Evolutionary conservation across 2,888 invertebrate species (phyloP).

Genomic region (Leucophenga maculata): DNA sequence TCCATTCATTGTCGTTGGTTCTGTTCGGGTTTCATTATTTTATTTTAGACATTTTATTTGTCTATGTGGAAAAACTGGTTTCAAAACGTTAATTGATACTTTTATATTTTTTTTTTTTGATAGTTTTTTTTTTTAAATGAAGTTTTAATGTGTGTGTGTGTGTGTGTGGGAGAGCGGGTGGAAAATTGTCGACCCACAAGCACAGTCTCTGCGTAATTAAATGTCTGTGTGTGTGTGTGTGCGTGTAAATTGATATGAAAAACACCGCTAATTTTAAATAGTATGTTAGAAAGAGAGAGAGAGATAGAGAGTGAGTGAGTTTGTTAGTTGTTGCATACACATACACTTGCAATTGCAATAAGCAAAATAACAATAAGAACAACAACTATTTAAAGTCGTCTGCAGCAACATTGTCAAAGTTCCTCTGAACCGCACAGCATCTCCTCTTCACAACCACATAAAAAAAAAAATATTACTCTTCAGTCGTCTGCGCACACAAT

Average conservation of each 20-base stretch:
- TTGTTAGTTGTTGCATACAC: constrained; percentile 7
- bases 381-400: constrained; percentile 25
- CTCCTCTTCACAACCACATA: too few species aligned
- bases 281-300: too few species aligned
- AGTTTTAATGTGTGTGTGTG: not conserved
- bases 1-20: constrained; percentile 44
- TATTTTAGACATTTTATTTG: constrained; percentile 23
- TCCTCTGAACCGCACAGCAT: too few species aligned
- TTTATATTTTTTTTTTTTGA: not conserved
- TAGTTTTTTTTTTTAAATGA: not conserved
- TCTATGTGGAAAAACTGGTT: constrained; percentile 54
- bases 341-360: constrained; percentile 17
- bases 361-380: constrained; percentile 28
- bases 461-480: too few species aligned
- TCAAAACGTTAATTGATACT: constrained; percentile 33
- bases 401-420: constrained; percentile 24
- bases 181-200: not conserved
- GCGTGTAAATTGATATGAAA: constrained; percentile 11
- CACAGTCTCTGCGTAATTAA: not conserved
- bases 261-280: too few species aligned
- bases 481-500: constrained; percentile 17
- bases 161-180: too few species aligned
- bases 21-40: not conserved
- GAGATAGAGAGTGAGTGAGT: too few species aligned
- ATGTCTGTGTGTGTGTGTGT: constrained; percentile 3